Percentiles rank a stretch among this genome's conserved stretches.
Evolutionary conservation across 2,797 vertebrate species (phyloP).

Genomic region (Leuciscus waleckii): DNA sequence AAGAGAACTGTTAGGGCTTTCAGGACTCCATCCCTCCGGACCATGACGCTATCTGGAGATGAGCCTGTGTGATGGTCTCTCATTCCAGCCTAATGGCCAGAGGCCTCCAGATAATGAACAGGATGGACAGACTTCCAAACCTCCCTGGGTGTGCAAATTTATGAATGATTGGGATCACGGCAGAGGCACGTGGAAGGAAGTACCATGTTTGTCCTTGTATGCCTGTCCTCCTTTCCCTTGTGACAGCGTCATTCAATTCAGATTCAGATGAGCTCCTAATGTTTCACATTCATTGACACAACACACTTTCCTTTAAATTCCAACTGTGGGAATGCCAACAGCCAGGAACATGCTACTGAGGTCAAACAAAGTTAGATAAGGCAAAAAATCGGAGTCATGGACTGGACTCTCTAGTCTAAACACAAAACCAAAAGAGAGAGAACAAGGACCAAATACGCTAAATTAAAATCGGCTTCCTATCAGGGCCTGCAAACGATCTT

Average conservation of each 20-base stretch:
- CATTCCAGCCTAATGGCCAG: constrained; percentile 71
- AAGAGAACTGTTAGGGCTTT: constrained; percentile 50
- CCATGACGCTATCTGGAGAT: constrained; percentile 58
- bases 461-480: constrained; percentile 60
- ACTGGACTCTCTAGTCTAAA: constrained; percentile 60
- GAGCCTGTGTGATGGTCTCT: constrained; percentile 49
- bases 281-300: constrained; percentile 4
- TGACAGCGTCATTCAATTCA: constrained; percentile 39
- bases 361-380: constrained; percentile 58
- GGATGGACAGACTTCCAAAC: constrained; percentile 59
- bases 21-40: constrained; percentile 53
- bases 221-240: constrained; percentile 56
- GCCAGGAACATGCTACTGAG: constrained; percentile 50
- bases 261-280: constrained; percentile 14
- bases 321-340: constrained; percentile 54
- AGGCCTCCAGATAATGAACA: constrained; percentile 57
- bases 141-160: constrained; percentile 69
- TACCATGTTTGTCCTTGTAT: constrained; percentile 52
- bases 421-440: constrained; percentile 42
- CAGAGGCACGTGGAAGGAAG: constrained; percentile 70
- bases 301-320: constrained; percentile 8
- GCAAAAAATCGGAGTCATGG: constrained; percentile 44
- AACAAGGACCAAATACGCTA: constrained; percentile 53
- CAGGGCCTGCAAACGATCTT: constrained; percentile 68
- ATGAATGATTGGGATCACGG: constrained; percentile 80